phyloP scores from a whole-genome alignment of 2,797 vertebrate species.

The Buceros bicornis region DNA sequence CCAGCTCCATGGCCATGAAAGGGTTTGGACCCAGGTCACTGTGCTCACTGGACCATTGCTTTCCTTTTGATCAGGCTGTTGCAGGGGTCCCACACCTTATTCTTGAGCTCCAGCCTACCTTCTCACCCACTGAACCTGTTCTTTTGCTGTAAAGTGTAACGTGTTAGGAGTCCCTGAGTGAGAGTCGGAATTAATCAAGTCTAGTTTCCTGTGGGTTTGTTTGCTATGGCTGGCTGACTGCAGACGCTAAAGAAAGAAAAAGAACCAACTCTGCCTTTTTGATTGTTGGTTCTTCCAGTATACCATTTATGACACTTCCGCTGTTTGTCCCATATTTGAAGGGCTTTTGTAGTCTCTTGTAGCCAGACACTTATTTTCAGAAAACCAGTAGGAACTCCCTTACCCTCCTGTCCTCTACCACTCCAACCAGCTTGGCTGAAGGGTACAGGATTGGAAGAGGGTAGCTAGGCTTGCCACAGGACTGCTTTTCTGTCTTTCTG shows the following conservation, averaged over 20 bases:
- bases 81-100: background rate
- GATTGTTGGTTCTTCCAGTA: background rate
- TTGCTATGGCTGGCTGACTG: background rate
- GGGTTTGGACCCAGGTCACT: background rate
- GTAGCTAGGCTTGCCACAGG: background rate
- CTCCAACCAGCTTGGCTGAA: background rate
- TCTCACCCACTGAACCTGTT: background rate
- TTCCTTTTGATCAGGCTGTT: background rate
- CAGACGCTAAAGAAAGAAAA: background rate
- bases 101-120: background rate
- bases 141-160: background rate
- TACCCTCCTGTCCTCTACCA: background rate
- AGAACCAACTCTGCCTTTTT: background rate
- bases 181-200: background rate
- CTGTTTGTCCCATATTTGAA: background rate
- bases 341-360: background rate
- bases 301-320: background rate
- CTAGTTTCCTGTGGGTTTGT: background rate
- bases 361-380: background rate
- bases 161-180: rapidly evolving
- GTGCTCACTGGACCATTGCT: background rate
- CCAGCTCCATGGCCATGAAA: rapidly evolving
- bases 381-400: background rate
- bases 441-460: background rate
- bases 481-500: background rate